phyloP scores from a whole-genome alignment of 2,113 vertebrate genomes.

The Eubucco bourcierii region DNA sequence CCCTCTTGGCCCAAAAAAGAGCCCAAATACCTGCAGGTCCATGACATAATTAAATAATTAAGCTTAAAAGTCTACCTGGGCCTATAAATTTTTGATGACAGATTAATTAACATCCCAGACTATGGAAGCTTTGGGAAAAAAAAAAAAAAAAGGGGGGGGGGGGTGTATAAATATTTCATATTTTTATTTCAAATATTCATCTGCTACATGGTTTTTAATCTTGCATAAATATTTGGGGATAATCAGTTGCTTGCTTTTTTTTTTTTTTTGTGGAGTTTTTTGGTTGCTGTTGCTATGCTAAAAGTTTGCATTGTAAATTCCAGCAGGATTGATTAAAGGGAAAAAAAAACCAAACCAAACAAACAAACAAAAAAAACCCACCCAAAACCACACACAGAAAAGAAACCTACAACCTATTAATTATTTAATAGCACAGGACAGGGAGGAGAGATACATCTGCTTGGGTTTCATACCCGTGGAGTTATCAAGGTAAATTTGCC shows the following conservation, averaged over 20 bases:
- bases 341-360: too few species aligned
- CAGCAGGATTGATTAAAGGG: neutral
- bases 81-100: constrained; percentile 51
- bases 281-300: constrained; percentile 19
- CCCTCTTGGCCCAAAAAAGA: neutral
- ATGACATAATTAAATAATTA: neutral
- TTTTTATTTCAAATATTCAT: constrained; percentile 60
- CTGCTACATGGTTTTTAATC: constrained; percentile 28
- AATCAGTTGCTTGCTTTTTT: neutral
- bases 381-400: neutral
- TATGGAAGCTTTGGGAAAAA: neutral
- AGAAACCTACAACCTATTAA: constrained; percentile 24
- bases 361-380: too few species aligned
- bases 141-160: neutral
- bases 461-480: constrained; percentile 34
- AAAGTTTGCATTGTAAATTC: constrained; percentile 51
- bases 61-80: constrained; percentile 24
- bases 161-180: constrained; percentile 65
- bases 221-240: constrained; percentile 55
- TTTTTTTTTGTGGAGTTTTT: neutral
- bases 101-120: constrained; percentile 54
- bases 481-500: constrained; percentile 51
- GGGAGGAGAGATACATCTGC: constrained; percentile 18
- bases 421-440: constrained; percentile 34
- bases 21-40: neutral